These are phyloP conservation scores for Drosophila ambigua DNA, from an alignment of 1,140 invertebrate genomes.

Conservation along the genomic window DNA sequence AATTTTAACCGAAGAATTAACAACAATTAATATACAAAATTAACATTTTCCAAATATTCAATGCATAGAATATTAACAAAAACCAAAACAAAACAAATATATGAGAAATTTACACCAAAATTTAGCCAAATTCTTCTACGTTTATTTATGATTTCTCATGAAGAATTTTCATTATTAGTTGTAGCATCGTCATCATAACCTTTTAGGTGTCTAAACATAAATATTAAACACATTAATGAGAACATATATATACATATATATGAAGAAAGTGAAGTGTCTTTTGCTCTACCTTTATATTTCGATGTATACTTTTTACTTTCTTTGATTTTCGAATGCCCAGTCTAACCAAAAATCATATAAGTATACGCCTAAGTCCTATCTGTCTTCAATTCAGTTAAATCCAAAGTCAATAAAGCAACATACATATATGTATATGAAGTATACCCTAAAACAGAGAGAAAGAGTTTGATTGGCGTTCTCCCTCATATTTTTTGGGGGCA, in stretches of 20 bases:
- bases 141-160: conserved; percentile 28
- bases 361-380: conserved; percentile 57
- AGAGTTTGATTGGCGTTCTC: too few relatives aligned
- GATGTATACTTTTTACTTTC: conserved; percentile 51
- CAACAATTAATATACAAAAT: conserved; percentile 12
- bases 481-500: background rate
- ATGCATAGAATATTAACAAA: conserved; percentile 43
- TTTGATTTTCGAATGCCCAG: conserved; percentile 53
- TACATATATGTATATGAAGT: conserved; percentile 36
- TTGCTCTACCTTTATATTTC: conserved; percentile 26
- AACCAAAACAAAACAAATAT: conserved; percentile 51
- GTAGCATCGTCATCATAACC: conserved; percentile 17
- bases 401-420: conserved; percentile 61
- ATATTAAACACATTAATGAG: background rate
- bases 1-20: conserved; percentile 63
- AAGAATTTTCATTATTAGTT: background rate
- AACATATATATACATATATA: conserved; percentile 2
- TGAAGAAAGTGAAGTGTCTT: conserved; percentile 19
- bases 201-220: conserved; percentile 21
- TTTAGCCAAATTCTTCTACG: conserved; percentile 54
- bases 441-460: background rate
- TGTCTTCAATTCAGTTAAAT: conserved; percentile 65
- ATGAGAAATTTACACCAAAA: conserved; percentile 54
- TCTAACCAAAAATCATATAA: conserved; percentile 52
- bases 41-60: conserved; percentile 59